Evolutionary conservation across 2,888 invertebrate genomes (phyloP).

Genomic region (Perizoma affinitatum): DNA sequence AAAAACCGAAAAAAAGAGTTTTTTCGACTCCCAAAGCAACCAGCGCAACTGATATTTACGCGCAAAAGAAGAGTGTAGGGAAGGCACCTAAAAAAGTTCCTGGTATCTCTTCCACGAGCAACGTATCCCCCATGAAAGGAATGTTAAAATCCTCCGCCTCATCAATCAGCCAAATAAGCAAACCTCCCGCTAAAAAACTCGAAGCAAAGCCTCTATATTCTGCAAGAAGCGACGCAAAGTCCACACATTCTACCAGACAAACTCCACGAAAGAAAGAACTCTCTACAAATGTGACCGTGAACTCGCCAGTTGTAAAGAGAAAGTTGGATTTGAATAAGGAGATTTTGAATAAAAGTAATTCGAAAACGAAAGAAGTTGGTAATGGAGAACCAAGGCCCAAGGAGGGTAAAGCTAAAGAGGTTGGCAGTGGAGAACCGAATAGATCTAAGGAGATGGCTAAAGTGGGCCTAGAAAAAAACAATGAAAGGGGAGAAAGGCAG

Average conservation of each 20-base stretch:
- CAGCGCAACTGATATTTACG: conserved; percentile 66
- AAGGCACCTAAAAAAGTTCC: conserved; percentile 59
- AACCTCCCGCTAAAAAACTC: conserved; percentile 37
- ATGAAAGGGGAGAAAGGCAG: conserved; percentile 44
- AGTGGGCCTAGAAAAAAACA: conserved; percentile 14
- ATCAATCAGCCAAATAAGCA: conserved; percentile 49
- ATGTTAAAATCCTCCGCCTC: conserved; percentile 64
- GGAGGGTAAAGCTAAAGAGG: conserved; percentile 25
- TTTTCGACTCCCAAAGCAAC: conserved; percentile 62
- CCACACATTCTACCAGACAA: conserved; percentile 37
- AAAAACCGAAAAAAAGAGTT: conserved; percentile 55
- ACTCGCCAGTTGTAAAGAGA: conserved; percentile 63
- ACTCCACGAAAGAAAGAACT: conserved; percentile 47
- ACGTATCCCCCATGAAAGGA: conserved; percentile 64
- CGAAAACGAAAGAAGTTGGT: conserved; percentile 27
- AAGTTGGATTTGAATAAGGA: conserved; percentile 44
- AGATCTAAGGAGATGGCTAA: conserved; percentile 12
- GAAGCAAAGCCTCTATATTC: conserved; percentile 28
- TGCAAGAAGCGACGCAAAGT: conserved; percentile 37
- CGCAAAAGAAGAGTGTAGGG: conserved; percentile 51
- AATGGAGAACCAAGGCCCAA: conserved; percentile 15
- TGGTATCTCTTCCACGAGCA: conserved; percentile 40
- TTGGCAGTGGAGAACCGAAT: conserved; percentile 13
- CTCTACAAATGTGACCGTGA: conserved; percentile 62
- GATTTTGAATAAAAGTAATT: conserved; percentile 20